Evolutionary conservation across 2,888 invertebrate genomes (phyloP).

Genomic region (Merodon equestris): DNA sequence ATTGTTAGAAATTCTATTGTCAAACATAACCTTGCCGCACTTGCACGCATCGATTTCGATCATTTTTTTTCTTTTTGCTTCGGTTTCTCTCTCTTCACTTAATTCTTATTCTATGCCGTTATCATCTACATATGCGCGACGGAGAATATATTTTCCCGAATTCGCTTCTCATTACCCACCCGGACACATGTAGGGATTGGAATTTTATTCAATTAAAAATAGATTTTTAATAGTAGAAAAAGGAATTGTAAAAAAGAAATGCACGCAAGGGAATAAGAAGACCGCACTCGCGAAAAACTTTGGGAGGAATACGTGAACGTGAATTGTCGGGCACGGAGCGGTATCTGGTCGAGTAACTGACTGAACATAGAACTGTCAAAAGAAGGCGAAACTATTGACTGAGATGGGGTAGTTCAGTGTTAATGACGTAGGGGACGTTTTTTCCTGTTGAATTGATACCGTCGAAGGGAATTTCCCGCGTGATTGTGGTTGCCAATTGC

Average conservation of each 20-base stretch:
- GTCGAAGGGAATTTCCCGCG: background rate
- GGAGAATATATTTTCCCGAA: too few species aligned
- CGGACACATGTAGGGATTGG: conserved; percentile 9
- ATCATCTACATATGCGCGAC: too few species aligned
- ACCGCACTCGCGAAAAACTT: conserved; percentile 47
- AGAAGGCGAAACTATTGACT: conserved; percentile 2
- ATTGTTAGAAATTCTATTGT: conserved; percentile 46
- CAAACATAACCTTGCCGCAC: conserved; percentile 63
- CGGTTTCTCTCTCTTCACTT: background rate
- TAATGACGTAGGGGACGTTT: background rate
- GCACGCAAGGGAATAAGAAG: conserved; percentile 36
- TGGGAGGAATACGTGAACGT: conserved; percentile 36
- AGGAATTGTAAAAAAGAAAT: conserved; percentile 44
- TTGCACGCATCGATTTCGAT: conserved; percentile 60
- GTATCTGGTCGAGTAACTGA: conserved; percentile 15
- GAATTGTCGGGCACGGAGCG: too few species aligned
- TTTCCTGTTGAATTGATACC: background rate
- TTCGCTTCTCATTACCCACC: too few species aligned
- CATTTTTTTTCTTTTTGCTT: conserved; percentile 30
- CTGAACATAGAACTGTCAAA: conserved; percentile 43
- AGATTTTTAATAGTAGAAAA: background rate
- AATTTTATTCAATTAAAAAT: too few species aligned
- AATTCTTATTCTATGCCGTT: conserved; percentile 8
- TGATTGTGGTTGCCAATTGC: too few species aligned
- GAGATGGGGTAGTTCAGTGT: conserved; percentile 14